Evolutionary conservation across 2,113 vertebrate genomes (phyloP).

Genomic region (Chlorocebus sabaeus): DNA sequence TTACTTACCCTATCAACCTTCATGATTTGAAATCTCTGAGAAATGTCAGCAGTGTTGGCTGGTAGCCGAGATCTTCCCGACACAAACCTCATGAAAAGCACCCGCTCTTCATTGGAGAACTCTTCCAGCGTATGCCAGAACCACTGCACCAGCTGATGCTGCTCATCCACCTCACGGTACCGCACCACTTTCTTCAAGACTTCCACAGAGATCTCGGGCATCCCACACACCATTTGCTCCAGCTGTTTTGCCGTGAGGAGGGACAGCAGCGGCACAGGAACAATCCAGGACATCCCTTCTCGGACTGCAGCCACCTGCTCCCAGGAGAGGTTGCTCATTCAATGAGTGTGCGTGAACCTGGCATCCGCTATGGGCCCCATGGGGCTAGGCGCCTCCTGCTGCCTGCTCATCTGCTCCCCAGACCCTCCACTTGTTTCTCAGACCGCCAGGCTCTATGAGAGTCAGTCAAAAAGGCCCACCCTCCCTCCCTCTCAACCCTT

Average conservation of each 20-base stretch:
- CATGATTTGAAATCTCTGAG: slow-evolving; percentile 92
- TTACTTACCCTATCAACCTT: slow-evolving; percentile 90
- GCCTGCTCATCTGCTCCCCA: background rate
- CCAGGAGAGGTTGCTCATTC: background rate
- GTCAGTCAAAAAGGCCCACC: background rate
- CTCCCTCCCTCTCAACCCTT: background rate
- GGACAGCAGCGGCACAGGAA: slow-evolving; percentile 88
- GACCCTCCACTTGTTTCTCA: background rate
- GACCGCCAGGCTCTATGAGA: background rate
- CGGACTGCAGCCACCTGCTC: slow-evolving; percentile 89
- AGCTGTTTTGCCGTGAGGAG: slow-evolving; percentile 90
- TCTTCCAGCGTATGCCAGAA: slow-evolving; percentile 90
- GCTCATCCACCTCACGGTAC: slow-evolving; percentile 90
- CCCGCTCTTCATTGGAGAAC: slow-evolving; percentile 90
- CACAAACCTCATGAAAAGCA: slow-evolving; percentile 92
- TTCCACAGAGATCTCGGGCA: slow-evolving; percentile 91
- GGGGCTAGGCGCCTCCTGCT: background rate
- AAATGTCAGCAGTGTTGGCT: slow-evolving; percentile 91
- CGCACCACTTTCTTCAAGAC: slow-evolving; percentile 91
- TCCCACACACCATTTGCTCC: slow-evolving; percentile 91
- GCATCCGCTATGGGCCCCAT: background rate
- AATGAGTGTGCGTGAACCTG: background rate
- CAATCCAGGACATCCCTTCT: slow-evolving; percentile 92
- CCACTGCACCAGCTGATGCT: slow-evolving; percentile 90
- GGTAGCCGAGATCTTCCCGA: slow-evolving; percentile 89